Percentiles rank a stretch among this genome's conserved stretches.
These are phyloP conservation scores for Rhopalosiphum maidis DNA, from an alignment of 1,140 invertebrate genomes.

Conservation along the genomic window DNA sequence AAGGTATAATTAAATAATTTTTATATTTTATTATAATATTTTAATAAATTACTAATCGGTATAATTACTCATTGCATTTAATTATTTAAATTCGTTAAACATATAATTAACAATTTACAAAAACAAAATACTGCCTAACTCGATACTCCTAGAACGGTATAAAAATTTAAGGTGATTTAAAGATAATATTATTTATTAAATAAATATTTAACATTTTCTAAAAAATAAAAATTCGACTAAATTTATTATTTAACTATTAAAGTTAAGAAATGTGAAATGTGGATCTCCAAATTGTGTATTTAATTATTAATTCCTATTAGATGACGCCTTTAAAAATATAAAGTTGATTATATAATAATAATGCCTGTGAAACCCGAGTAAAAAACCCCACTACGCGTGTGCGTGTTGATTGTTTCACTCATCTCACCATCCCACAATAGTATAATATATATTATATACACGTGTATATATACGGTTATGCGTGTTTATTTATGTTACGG, in stretches of 20 bases:
- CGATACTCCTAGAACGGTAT: not conserved
- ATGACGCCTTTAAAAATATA: not conserved
- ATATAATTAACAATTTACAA: not conserved
- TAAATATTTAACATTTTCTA: not conserved
- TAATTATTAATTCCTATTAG: not conserved
- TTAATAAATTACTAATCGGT: not conserved
- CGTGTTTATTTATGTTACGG: not conserved
- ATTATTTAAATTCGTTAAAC: not conserved
- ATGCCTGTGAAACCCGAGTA: conserved; percentile 1
- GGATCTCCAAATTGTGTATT: not conserved
- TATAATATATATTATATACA: not conserved
- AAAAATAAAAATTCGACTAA: too few species aligned
- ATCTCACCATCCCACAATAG: not conserved
- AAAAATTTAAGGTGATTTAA: not conserved
- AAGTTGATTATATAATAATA: conserved; percentile 12
- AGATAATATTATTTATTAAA: not conserved
- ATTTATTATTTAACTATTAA: not conserved
- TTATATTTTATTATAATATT: too few species aligned
- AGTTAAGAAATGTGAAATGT: not conserved
- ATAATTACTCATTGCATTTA: not conserved
- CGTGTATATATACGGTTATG: not conserved
- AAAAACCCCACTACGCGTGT: not conserved
- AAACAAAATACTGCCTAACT: not conserved
- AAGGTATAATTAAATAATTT: too few species aligned
- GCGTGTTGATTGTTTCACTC: not conserved